These are phyloP conservation scores for Tauraco hartlaubi DNA, from an alignment of 2,797 vertebrate species.

Conservation along the genomic window DNA sequence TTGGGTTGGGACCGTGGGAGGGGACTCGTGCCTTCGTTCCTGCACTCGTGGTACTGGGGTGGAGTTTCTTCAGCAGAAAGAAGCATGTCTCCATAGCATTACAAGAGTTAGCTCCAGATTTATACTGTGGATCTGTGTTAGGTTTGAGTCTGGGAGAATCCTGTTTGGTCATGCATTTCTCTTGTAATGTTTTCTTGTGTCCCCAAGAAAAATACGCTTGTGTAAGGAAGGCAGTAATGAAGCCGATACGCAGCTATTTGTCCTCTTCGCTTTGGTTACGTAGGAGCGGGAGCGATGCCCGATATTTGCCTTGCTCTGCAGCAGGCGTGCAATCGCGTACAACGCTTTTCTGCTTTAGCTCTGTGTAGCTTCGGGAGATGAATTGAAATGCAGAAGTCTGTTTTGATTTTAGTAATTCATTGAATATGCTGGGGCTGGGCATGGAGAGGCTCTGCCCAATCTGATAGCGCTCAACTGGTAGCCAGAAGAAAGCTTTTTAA, in stretches of 20 bases:
- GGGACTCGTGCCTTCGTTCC: accelerated
- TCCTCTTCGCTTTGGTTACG: not conserved
- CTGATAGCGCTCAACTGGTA: not conserved
- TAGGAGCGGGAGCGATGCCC: not conserved
- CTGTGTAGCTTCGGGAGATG: not conserved
- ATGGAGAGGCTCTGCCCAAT: not conserved
- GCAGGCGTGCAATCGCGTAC: not conserved
- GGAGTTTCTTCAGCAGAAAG: not conserved
- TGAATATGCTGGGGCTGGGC: not conserved
- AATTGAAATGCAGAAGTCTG: not conserved
- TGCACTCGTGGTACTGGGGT: accelerated
- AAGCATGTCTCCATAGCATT: not conserved
- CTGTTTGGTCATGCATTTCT: not conserved
- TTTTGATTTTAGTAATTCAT: not conserved
- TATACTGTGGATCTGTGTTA: not conserved
- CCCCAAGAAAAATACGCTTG: not conserved
- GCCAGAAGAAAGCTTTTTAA: not conserved
- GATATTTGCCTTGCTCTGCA: not conserved
- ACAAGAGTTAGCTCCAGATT: not conserved
- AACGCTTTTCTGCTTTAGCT: not conserved
- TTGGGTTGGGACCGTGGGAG: not conserved
- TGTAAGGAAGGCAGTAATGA: not conserved
- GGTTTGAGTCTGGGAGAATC: not conserved
- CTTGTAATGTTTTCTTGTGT: not conserved
- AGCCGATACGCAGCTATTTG: not conserved